Conservation (phyloP, 2,113 vertebrate species). For the Hyaena hyaena region DNA sequence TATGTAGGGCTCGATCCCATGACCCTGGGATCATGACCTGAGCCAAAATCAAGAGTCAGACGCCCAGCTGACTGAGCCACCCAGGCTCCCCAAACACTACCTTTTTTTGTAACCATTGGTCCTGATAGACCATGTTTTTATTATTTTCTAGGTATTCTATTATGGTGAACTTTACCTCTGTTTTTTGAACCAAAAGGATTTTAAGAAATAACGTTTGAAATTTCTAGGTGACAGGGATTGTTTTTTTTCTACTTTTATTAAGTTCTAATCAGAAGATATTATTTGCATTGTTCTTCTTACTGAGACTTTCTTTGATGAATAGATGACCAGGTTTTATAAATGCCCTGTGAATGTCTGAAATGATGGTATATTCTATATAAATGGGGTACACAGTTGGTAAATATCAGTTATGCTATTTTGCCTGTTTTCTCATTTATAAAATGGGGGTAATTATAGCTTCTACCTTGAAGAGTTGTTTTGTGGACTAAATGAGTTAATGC, state of each 20-base stretch:
- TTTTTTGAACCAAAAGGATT: not conserved
- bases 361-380: not conserved
- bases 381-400: not conserved
- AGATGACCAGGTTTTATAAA: not conserved
- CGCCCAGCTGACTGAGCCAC: not conserved
- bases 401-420: not conserved
- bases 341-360: not conserved
- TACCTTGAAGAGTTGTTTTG: not conserved
- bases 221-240: not conserved
- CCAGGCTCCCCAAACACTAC: not conserved
- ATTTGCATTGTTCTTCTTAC: not conserved
- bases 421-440: not conserved
- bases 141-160: not conserved
- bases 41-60: not conserved
- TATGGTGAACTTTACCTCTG: not conserved
- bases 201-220: not conserved
- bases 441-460: not conserved
- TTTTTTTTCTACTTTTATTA: not conserved
- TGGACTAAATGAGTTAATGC: not conserved
- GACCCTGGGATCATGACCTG: not conserved
- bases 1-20: not conserved
- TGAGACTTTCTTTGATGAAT: not conserved
- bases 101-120: not conserved
- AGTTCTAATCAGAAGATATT: not conserved
- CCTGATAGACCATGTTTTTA: not conserved